phyloP scores from a whole-genome alignment of 92 coral and sea anemone species.

The Bergia sp. region DNA sequence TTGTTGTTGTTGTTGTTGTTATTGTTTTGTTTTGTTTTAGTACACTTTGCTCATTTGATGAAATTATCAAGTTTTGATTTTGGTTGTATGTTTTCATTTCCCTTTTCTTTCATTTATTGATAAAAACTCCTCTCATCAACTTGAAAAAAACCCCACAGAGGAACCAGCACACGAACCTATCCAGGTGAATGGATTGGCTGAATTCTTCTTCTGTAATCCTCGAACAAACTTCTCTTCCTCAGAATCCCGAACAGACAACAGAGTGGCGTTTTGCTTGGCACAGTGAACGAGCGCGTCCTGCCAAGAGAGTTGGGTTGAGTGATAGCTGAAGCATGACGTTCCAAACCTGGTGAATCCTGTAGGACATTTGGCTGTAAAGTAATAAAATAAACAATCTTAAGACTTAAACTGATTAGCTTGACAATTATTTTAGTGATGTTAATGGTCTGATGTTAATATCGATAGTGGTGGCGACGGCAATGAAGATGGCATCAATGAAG shows the following conservation, averaged over 20 bases:
- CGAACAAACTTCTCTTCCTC: slow-evolving; percentile 79
- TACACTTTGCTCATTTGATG: too few relatives aligned
- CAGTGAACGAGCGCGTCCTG: slow-evolving; percentile 75
- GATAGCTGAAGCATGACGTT: slow-evolving; percentile 82
- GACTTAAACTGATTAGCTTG: background rate
- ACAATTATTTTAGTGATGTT: background rate
- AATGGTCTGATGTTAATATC: background rate
- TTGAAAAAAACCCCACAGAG: too few relatives aligned
- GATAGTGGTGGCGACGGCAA: background rate
- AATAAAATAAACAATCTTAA: background rate
- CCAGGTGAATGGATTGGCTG: slow-evolving; percentile 72
- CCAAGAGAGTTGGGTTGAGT: slow-evolving; percentile 73
- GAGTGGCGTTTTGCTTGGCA: slow-evolving; percentile 78
- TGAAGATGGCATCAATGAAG: background rate
- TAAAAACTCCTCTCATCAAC: too few relatives aligned
- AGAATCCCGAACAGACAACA: slow-evolving; percentile 70
- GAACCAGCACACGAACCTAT: slow-evolving; percentile 55
- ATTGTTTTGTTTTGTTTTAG: too few relatives aligned
- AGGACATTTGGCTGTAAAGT: slow-evolving; percentile 69
- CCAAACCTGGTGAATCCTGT: slow-evolving; percentile 70
- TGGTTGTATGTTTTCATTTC: too few relatives aligned
- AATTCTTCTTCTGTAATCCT: slow-evolving; percentile 62
- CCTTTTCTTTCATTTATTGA: too few relatives aligned
- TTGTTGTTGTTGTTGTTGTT: too few relatives aligned
- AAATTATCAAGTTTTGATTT: too few relatives aligned